Conservation (phyloP, 1,140 invertebrate species). For the Cydia splendana region DNA sequence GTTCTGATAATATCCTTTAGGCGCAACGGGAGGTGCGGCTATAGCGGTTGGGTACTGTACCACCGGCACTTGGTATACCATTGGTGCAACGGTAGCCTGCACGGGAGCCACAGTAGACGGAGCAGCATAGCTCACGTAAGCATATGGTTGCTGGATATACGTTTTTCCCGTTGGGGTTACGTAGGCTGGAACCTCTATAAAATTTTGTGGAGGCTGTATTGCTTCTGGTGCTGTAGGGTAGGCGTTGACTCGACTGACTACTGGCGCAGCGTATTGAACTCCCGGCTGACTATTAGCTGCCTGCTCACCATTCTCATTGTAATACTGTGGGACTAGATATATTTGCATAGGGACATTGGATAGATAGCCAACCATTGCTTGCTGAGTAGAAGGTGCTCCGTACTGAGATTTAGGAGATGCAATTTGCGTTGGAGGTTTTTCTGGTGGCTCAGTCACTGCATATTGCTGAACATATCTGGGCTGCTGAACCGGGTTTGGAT, state of each 20-base stretch:
- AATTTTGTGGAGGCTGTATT: slow-evolving; percentile 56
- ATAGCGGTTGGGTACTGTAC: slow-evolving; percentile 58
- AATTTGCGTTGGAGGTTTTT: slow-evolving; percentile 40
- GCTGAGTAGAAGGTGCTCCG: slow-evolving; percentile 47
- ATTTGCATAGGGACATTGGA: slow-evolving; percentile 74
- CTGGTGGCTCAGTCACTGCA: slow-evolving; percentile 65
- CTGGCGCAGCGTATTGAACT: slow-evolving; percentile 47
- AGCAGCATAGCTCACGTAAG: slow-evolving; percentile 56
- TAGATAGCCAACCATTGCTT: slow-evolving; percentile 64
- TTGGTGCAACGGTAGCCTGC: slow-evolving; percentile 53
- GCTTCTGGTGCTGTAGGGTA: slow-evolving; percentile 51
- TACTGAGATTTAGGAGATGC: slow-evolving; percentile 53
- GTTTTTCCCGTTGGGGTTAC: slow-evolving; percentile 56
- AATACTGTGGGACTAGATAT: slow-evolving; percentile 71
- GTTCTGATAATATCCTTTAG: slow-evolving; percentile 56
- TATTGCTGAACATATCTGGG: slow-evolving; percentile 69
- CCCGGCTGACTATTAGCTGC: slow-evolving; percentile 40
- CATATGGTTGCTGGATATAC: slow-evolving; percentile 53
- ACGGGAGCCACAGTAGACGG: slow-evolving; percentile 56
- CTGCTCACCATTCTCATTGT: slow-evolving; percentile 55
- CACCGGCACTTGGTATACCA: slow-evolving; percentile 63
- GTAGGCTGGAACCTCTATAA: slow-evolving; percentile 60
- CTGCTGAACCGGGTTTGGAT: slow-evolving; percentile 46
- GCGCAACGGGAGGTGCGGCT: slow-evolving; percentile 43
- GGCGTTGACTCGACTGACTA: slow-evolving; percentile 39